These are phyloP conservation scores for Drosophila mojavensis DNA, from an alignment of 1,140 invertebrate genomes.

Conservation along the genomic window DNA sequence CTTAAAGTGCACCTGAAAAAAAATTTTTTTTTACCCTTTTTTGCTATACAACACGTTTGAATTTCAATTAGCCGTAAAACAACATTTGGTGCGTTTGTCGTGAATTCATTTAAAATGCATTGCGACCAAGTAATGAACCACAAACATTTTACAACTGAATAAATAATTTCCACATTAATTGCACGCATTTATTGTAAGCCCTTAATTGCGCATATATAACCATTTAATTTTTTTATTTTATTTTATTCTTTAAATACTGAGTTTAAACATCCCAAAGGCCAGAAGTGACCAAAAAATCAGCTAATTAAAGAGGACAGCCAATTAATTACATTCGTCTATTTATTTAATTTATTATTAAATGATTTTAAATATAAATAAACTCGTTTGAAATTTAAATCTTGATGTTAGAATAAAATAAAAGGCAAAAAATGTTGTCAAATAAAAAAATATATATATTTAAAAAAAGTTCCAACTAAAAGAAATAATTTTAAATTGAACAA, in stretches of 20 bases:
- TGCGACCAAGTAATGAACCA: conserved; percentile 69
- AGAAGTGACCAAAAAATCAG: conserved; percentile 20
- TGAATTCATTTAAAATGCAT: conserved; percentile 58
- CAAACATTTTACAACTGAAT: conserved; percentile 79
- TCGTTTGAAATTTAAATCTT: too few relatives aligned
- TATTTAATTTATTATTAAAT: conserved; percentile 6
- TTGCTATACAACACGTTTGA: conserved; percentile 16
- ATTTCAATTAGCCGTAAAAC: conserved; percentile 72
- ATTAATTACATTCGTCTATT: conserved; percentile 15
- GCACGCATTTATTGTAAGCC: conserved; percentile 67
- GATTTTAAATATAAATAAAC: neutral
- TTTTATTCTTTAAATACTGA: neutral
- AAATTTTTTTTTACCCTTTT: neutral
- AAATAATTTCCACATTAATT: conserved; percentile 79
- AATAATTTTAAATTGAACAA: neutral
- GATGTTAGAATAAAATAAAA: neutral
- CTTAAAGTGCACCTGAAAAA: conserved; percentile 35
- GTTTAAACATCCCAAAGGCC: conserved; percentile 10
- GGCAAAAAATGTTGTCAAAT: neutral
- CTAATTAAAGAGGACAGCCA: conserved; percentile 20
- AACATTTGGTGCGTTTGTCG: conserved; percentile 37
- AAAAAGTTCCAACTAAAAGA: neutral
- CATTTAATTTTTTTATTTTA: neutral
- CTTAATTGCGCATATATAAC: conserved; percentile 67
- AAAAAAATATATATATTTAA: too few relatives aligned